phyloP scores from a whole-genome alignment of 1,140 invertebrate species.

The Hermetia illucens region DNA sequence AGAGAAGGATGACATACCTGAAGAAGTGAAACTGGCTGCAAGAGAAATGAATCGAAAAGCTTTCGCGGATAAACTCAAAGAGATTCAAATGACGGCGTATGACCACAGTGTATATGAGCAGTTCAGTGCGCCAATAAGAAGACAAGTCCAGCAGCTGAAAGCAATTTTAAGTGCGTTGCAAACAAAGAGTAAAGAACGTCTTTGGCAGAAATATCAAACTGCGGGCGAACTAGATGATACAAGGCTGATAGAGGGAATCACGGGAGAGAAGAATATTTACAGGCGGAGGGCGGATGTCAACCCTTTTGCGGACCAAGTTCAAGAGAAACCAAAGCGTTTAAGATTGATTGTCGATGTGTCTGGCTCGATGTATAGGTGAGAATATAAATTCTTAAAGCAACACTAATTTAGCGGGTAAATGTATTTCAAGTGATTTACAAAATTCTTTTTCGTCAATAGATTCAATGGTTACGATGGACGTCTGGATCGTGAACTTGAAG shows the following conservation, averaged over 20 bases:
- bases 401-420: no score
- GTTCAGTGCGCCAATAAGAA: constrained; percentile 62
- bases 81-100: constrained; percentile 91
- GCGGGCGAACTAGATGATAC: constrained; percentile 90
- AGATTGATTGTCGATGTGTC: constrained; percentile 83
- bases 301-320: constrained; percentile 70
- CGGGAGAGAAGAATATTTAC: constrained; percentile 88
- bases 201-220: constrained; percentile 86
- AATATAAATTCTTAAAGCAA: constrained; percentile 1
- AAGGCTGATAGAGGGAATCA: constrained; percentile 88
- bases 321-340: constrained; percentile 80
- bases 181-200: constrained; percentile 84
- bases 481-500: constrained; percentile 82
- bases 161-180: constrained; percentile 58
- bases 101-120: constrained; percentile 79
- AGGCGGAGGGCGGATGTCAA: constrained; percentile 64
- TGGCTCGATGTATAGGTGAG: constrained; percentile 86
- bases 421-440: no score
- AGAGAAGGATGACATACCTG: constrained; percentile 82
- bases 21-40: constrained; percentile 76
- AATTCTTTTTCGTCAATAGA: constrained; percentile 28
- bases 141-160: constrained; percentile 53
- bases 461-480: constrained; percentile 90
- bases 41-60: constrained; percentile 84
- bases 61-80: constrained; percentile 74